A percentile compares a stretch with the other conserved stretches of the same genome.
Conservation (phyloP, 2,797 vertebrate genomes). For the Etheostoma nigrum region DNA sequence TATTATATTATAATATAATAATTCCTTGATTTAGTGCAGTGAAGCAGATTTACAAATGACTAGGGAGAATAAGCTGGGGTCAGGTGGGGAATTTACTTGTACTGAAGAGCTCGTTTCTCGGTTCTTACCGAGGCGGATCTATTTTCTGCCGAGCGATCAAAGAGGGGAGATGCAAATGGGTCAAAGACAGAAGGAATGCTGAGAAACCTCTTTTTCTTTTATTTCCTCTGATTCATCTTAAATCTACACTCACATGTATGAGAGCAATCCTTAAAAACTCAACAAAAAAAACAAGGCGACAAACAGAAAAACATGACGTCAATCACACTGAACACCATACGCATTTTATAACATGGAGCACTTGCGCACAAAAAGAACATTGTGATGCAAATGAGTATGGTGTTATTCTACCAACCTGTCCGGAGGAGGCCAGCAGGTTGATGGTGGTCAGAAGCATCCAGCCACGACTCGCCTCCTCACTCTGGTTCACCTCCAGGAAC, state of each 20-base stretch:
- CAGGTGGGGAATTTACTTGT: constrained; percentile 20
- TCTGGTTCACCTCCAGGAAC: constrained; percentile 99
- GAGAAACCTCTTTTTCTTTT: neutral
- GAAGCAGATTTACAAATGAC: constrained; percentile 6
- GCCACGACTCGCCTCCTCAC: constrained; percentile 97
- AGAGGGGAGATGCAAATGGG: constrained; percentile 43
- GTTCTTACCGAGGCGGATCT: constrained; percentile 31
- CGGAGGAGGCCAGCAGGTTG: constrained; percentile 97
- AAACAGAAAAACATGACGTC: neutral
- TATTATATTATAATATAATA: too few relatives aligned
- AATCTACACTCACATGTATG: neutral
- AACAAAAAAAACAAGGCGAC: neutral
- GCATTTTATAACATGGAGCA: neutral
- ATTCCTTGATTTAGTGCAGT: neutral
- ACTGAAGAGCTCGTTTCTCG: constrained; percentile 1
- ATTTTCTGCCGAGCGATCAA: constrained; percentile 50
- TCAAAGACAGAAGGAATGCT: constrained; percentile 24
- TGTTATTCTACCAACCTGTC: constrained; percentile 88
- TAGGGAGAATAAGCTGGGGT: neutral
- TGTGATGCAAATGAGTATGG: neutral
- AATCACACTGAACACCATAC: neutral
- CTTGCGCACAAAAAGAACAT: neutral
- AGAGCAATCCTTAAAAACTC: neutral
- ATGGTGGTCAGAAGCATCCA: constrained; percentile 99
- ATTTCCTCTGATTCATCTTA: neutral